Percentiles rank a stretch among this genome's conserved stretches.
These are phyloP conservation scores for Sthenelais limicola DNA, from an alignment of 2,888 invertebrate species.

Conservation along the genomic window DNA sequence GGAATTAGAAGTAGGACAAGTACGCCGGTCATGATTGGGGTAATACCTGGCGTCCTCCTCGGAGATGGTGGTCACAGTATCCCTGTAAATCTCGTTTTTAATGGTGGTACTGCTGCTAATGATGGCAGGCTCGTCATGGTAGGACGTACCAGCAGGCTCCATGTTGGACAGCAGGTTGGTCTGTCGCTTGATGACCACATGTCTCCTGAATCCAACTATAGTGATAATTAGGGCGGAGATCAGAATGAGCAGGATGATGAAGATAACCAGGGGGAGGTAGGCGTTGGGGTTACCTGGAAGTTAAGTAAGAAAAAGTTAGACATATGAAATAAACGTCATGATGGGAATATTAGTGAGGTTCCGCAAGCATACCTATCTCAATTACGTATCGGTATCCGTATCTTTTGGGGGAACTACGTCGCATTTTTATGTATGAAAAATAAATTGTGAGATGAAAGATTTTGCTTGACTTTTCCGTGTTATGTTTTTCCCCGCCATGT, in stretches of 20 bases:
- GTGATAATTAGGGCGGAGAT: slow-evolving; percentile 22
- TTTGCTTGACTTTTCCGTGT: too few relatives aligned
- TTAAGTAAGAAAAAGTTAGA: too few relatives aligned
- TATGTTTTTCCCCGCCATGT: too few relatives aligned
- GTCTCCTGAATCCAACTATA: slow-evolving; percentile 17
- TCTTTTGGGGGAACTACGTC: too few relatives aligned
- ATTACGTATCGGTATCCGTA: too few relatives aligned
- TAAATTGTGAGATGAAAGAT: too few relatives aligned
- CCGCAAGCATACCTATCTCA: too few relatives aligned
- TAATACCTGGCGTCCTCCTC: neutral
- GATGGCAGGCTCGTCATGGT: slow-evolving; percentile 18
- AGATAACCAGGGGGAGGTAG: slow-evolving; percentile 26
- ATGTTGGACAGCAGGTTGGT: slow-evolving; percentile 24
- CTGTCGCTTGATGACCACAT: slow-evolving; percentile 10
- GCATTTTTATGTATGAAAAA: too few relatives aligned
- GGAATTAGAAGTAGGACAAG: too few relatives aligned
- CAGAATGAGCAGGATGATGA: slow-evolving; percentile 36
- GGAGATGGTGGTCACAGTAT: slow-evolving; percentile 15
- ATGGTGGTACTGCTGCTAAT: slow-evolving; percentile 11
- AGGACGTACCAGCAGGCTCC: slow-evolving; percentile 13
- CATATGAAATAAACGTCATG: too few relatives aligned
- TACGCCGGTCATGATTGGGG: too few relatives aligned
- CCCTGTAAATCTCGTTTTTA: slow-evolving; percentile 27
- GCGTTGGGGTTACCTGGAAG: slow-evolving; percentile 27
- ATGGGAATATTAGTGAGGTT: too few relatives aligned